Base-by-base conservation (phyloP, 2,113 vertebrate species). In the Ammodytes marinus region DNA sequence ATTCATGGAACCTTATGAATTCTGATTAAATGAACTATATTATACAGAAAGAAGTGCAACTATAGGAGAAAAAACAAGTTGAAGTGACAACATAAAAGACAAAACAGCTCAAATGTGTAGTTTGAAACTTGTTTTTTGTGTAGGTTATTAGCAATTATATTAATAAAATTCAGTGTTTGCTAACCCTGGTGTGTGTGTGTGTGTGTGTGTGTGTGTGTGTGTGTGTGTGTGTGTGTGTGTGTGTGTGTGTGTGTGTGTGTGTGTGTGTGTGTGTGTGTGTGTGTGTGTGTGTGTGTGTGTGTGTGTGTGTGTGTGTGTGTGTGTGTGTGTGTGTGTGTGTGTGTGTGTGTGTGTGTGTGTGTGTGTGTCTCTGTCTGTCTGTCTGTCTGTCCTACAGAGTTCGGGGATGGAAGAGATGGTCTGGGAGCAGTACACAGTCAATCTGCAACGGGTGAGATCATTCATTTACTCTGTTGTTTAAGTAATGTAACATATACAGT, bases 401-500 rank as follows among this genome's bases (percentile, higher is more conserved):
- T 90, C 95, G 73, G 94, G 94, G 91, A 98, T 97, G 96, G 98
- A 99, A 89, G 97, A 99, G 80, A 91, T 96, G 76, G 95, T 97
- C 82, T 99, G 98, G 98, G 97, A 99, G 89, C 97, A 99, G 94
- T 97, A 96, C 90, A 97, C 97, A 35, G 98, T 99, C 94, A 98
- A 96, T 82, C 94, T 99, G 79, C 97, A 99, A 74, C 95, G 97
- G 95, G 98, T 98, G 92, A 94, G 93, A 84, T 60, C 49, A 58
- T 45, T 19, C 35, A 55, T 17, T 40, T 9, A 50, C 47, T 71
- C 2, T 17, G 53, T 4, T 35, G 5, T n/a, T 54, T n/a, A 54
- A 67, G 39, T 54, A 43, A 1, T 27, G 9, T 35, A 6, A 39
- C 47, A 42, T 46, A 9, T n/a, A 47, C 35, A 8, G 10, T 8